phyloP scores from a whole-genome alignment of 2,113 vertebrate species.

The Dolichotis patagonum region DNA sequence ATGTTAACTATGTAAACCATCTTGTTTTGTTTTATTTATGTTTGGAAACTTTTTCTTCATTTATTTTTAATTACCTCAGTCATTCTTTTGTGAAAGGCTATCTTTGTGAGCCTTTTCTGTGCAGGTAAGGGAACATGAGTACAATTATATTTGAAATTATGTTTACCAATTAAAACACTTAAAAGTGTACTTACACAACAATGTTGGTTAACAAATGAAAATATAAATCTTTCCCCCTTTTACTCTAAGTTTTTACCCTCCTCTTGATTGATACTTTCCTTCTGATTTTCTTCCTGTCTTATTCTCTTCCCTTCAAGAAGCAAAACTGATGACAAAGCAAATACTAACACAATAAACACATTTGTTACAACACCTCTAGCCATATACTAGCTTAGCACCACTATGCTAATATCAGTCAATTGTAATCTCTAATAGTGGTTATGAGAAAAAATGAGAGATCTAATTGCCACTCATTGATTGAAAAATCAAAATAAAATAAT shows the following conservation, averaged over 20 bases:
- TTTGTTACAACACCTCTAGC: not conserved
- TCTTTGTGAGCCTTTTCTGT: not conserved
- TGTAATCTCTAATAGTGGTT: conserved; percentile 22
- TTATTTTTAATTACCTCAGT: not conserved
- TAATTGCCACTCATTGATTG: not conserved
- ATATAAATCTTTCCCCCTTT: not conserved
- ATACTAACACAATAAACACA: not conserved
- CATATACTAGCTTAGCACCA: not conserved
- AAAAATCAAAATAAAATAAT: conserved; percentile 45
- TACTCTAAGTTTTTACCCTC: not conserved
- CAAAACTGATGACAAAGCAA: not conserved
- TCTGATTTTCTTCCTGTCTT: not conserved
- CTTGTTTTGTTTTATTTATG: not conserved
- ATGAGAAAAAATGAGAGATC: not conserved
- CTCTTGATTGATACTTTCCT: not conserved
- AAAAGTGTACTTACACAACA: not conserved
- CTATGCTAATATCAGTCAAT: not conserved
- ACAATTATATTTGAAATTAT: not conserved
- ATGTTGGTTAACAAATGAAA: not conserved
- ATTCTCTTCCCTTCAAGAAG: not conserved
- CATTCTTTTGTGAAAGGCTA: not conserved
- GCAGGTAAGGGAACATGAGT: not conserved
- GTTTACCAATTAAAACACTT: not conserved
- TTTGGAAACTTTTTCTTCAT: not conserved
- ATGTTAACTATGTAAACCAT: not conserved